Evolutionary conservation across 64 coral and sea anemone genomes (phyloP).

Genomic region (Catalaphyllia jardinei): DNA sequence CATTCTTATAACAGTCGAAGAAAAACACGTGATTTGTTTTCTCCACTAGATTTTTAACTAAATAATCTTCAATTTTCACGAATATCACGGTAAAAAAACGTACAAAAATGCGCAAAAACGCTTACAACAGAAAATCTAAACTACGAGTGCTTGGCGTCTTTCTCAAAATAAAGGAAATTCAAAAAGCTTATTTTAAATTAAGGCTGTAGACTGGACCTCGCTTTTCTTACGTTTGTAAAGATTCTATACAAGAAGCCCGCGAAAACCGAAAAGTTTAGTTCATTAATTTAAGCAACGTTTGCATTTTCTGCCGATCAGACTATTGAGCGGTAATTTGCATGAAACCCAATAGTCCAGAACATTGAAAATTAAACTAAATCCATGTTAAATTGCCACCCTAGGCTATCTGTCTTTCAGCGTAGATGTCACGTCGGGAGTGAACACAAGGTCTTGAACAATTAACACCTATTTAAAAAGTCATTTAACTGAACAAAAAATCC

Average conservation of each 20-base stretch:
- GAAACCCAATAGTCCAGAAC: not conserved
- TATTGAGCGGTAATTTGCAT: not conserved
- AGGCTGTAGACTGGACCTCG: not conserved
- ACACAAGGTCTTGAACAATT: constrained; percentile 4
- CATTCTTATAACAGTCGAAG: not conserved
- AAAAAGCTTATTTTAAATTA: not conserved
- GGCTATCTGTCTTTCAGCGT: not conserved
- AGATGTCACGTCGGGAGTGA: not conserved
- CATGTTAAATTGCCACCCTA: not conserved
- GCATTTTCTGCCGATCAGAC: too few species aligned
- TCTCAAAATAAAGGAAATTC: not conserved
- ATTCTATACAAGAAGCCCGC: not conserved
- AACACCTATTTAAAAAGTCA: not conserved
- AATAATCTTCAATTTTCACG: too few species aligned
- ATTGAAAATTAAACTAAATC: not conserved
- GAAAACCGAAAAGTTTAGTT: not conserved
- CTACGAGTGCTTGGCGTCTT: not conserved
- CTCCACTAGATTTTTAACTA: not conserved
- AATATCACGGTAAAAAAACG: too few species aligned
- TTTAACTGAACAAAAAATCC: not conserved
- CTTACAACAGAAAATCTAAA: not conserved
- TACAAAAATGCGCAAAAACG: too few species aligned
- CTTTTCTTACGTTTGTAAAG: too few species aligned
- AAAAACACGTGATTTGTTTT: not conserved
- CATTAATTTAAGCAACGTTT: not conserved